phyloP scores from a whole-genome alignment of 2,113 vertebrate species.

The Malurus elegans region DNA sequence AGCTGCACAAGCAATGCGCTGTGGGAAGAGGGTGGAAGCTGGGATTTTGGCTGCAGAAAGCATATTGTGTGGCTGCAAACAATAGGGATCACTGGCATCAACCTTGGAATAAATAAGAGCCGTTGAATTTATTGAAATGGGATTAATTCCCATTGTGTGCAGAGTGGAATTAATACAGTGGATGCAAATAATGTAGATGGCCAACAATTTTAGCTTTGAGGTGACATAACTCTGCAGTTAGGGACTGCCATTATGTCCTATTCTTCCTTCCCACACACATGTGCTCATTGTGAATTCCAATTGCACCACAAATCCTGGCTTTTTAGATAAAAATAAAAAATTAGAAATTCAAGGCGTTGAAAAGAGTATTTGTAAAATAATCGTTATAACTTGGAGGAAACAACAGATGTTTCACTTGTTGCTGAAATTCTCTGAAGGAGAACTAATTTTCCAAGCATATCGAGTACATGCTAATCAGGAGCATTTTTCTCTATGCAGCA shows the following conservation, averaged over 20 bases:
- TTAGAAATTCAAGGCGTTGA: background rate
- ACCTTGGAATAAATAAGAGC: background rate
- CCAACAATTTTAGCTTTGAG: background rate
- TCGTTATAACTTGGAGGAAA: constrained; percentile 28
- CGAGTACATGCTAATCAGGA: constrained; percentile 15
- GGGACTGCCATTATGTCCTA: background rate
- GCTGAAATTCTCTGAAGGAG: constrained; percentile 26
- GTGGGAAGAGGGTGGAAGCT: background rate
- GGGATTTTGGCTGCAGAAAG: background rate
- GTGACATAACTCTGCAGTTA: background rate
- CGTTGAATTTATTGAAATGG: background rate
- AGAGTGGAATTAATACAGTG: background rate
- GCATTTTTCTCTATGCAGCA: constrained; percentile 13
- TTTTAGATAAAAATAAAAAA: background rate
- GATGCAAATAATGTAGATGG: background rate
- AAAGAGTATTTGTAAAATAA: constrained; percentile 27
- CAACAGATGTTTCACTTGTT: constrained; percentile 58
- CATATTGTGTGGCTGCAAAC: background rate
- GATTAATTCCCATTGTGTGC: background rate
- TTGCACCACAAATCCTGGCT: background rate
- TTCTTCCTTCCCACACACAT: background rate
- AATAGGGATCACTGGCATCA: background rate
- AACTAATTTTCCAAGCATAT: constrained; percentile 20
- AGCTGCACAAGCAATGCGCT: background rate
- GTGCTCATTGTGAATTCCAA: background rate